A percentile compares a stretch with the other conserved stretches of the same genome.
Conservation (phyloP, 2,888 invertebrate genomes). For the Acanthosepion lycidas region DNA sequence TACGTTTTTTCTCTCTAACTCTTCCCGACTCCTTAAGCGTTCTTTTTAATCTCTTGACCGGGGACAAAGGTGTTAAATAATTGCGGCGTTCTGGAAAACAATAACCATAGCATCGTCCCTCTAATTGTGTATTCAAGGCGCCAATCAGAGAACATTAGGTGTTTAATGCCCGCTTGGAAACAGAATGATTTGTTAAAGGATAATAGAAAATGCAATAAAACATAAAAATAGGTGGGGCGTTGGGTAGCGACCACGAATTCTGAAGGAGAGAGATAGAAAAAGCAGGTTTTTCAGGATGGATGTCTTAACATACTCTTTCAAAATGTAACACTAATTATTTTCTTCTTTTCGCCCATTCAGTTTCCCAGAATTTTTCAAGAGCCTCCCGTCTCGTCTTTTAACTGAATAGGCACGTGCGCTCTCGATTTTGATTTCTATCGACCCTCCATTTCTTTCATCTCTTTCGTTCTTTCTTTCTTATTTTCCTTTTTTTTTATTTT, state of each 20-base stretch:
- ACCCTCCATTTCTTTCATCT: background rate
- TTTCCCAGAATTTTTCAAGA: background rate
- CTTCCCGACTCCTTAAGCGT: background rate
- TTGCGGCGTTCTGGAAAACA: background rate
- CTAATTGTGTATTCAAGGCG: background rate
- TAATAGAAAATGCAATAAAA: background rate
- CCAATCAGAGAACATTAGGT: background rate
- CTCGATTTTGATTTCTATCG: background rate
- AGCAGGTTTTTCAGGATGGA: background rate
- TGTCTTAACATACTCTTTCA: background rate
- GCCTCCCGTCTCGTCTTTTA: background rate
- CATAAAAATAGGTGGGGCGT: background rate
- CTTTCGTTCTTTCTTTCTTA: background rate
- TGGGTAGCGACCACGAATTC: background rate
- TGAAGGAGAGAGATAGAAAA: background rate
- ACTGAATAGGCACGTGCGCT: background rate
- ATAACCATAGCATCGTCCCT: background rate
- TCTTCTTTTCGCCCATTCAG: background rate
- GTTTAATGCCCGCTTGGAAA: background rate
- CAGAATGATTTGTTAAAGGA: background rate
- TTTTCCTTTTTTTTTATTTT: background rate
- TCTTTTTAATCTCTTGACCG: background rate
- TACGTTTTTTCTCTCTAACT: background rate
- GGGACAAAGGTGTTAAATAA: background rate
- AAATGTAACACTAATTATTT: slow-evolving; percentile 17